Evolutionary conservation across 2,888 invertebrate species (phyloP), one percentile per base, ranked within the genome.

Genomic region (Volucella bombylans): DNA sequence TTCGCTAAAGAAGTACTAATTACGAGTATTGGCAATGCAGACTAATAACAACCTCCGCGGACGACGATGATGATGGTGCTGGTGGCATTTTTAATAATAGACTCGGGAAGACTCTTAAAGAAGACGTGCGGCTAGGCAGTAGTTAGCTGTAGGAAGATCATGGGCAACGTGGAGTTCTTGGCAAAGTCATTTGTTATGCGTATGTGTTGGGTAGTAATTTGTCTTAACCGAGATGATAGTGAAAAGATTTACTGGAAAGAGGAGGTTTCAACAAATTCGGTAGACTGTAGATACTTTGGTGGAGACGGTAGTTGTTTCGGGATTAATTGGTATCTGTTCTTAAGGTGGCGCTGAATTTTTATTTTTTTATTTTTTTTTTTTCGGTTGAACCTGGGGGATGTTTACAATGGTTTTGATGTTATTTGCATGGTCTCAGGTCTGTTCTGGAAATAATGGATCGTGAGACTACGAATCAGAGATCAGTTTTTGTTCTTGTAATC

Each of bases 1-100:
- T 73, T 78, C 62, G 67, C 87, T 71, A 82, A 88, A 87, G 87
- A 87, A 87, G 86, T 78, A 87, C 87, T 88, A 88, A 88, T 88
- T 88, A 88, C 87, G 86, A 82, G 86, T 85, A 88, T 15, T 45
- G 12, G 59, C 52, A 49, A 65, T 76, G 57, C 45, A 61, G 67
- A 65, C 59, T 76, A 83, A 77, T 77, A 81, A 77, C 73, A 71
- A 73, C 67, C 50, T 76, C 45, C 18, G 18, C 12, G 43, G 39
- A 45, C 43, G 65, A 49, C 67, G 50, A 74, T 85, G 80, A 72
- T 77, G 65, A 72, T 85, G 62, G 81, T 80, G 64, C 41, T 74
- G 67, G 62, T 23, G 23, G 23, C 23, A 23, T 23, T 68, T 72
- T 85, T 85, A 85, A 85, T 85, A 81, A 85, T 77, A 85, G 72